These are phyloP conservation scores for Synanthedon myopaeformis DNA, from an alignment of 2,888 invertebrate species.

Conservation along the genomic window DNA sequence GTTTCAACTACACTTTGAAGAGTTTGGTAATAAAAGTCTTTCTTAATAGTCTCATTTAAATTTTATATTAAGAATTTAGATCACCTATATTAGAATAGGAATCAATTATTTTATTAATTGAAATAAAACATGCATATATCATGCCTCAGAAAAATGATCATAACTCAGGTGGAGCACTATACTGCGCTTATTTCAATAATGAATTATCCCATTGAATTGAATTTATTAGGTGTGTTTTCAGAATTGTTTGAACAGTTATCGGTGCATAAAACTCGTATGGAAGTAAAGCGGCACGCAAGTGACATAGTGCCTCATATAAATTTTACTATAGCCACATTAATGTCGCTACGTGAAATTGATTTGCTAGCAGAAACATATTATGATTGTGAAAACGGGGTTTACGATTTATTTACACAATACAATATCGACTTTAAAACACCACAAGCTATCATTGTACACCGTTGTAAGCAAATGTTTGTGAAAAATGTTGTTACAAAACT, in stretches of 20 bases:
- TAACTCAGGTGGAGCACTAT: too few species aligned
- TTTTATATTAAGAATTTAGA: too few species aligned
- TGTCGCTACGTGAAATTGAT: conserved; percentile 70
- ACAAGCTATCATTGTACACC: conserved; percentile 49
- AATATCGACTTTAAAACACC: conserved; percentile 52
- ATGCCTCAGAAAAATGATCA: too few species aligned
- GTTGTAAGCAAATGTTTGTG: conserved; percentile 22
- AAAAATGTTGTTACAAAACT: conserved; percentile 13
- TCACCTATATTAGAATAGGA: too few species aligned
- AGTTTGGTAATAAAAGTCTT: too few species aligned
- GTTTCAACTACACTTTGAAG: too few species aligned
- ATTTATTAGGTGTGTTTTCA: conserved; percentile 29
- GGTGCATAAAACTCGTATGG: conserved; percentile 39
- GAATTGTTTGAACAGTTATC: conserved; percentile 32
- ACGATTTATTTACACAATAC: conserved; percentile 68
- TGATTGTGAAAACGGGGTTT: conserved; percentile 70
- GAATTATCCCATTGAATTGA: conserved; percentile 5
- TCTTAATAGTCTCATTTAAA: too few species aligned
- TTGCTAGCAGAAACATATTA: conserved; percentile 70
- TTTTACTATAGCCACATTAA: conserved; percentile 68
- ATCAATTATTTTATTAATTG: too few species aligned
- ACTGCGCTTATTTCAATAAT: not conserved
- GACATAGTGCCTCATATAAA: conserved; percentile 67
- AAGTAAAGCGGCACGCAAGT: conserved; percentile 48
- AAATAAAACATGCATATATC: too few species aligned